A percentile compares a stretch with the other conserved stretches of the same genome.
Conservation (phyloP, 2,797 vertebrate species). For the Pseudotriccus pelzelni region DNA sequence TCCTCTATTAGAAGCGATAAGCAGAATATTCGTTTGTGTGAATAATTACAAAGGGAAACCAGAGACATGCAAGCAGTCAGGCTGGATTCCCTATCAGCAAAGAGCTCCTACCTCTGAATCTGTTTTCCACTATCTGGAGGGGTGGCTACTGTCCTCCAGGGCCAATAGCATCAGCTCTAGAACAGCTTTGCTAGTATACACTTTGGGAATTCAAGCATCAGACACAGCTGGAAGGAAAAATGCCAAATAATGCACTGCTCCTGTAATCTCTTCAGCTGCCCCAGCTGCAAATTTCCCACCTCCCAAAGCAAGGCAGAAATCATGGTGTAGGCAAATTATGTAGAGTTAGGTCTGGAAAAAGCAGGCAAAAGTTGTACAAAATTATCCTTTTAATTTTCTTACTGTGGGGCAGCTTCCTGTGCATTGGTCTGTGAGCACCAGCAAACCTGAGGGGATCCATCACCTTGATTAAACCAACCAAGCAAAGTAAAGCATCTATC, state of each 20-base stretch:
- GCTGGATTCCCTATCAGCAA: background rate
- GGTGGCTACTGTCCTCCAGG: background rate
- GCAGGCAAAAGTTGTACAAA: background rate
- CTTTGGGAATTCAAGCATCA: background rate
- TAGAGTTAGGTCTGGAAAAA: background rate
- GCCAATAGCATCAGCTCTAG: background rate
- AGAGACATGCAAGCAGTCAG: background rate
- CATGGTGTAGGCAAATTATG: background rate
- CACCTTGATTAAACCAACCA: background rate
- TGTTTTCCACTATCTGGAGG: background rate
- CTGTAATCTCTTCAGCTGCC: background rate
- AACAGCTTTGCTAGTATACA: background rate
- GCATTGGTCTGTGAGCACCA: background rate
- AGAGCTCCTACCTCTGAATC: background rate
- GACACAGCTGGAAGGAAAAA: background rate
- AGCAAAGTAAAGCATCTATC: background rate
- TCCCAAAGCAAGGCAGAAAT: background rate
- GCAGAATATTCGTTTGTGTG: background rate
- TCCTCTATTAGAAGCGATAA: background rate
- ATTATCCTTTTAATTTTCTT: background rate
- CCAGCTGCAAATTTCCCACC: background rate
- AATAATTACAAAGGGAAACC: background rate
- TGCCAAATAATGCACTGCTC: background rate
- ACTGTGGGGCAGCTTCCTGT: background rate
- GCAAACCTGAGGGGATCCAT: background rate